phyloP scores from a whole-genome alignment of 2,888 invertebrate species.

The Carabus problematicus region DNA sequence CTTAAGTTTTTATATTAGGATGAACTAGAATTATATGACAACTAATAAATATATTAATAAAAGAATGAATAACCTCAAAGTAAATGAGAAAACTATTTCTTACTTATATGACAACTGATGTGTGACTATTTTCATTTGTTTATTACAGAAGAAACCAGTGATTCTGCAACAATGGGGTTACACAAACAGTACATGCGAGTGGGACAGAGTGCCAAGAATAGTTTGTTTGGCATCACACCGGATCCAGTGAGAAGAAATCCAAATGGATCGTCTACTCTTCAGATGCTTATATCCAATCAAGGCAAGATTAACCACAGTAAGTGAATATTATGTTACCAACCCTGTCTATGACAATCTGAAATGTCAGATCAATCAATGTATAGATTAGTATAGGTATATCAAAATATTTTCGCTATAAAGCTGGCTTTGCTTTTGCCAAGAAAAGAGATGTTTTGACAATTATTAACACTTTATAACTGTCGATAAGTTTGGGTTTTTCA shows the following conservation, averaged over 20 bases:
- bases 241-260: slow-evolving; percentile 57
- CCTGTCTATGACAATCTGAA: no score
- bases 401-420: no score
- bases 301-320: slow-evolving; percentile 79
- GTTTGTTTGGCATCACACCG: slow-evolving; percentile 66
- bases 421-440: no score
- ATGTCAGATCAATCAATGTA: no score
- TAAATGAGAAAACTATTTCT: background rate
- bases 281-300: slow-evolving; percentile 82
- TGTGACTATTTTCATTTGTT: slow-evolving; percentile 36
- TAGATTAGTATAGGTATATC: no score
- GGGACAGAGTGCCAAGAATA: slow-evolving; percentile 75
- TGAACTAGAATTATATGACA: no score
- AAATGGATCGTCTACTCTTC: slow-evolving; percentile 73
- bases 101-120: slow-evolving; percentile 5
- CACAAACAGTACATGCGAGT: slow-evolving; percentile 82
- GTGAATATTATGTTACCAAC: slow-evolving; percentile 56
- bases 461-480: no score
- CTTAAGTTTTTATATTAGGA: no score
- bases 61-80: no score
- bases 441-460: no score
- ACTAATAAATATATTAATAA: no score
- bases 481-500: no score
- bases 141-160: slow-evolving; percentile 49
- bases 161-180: slow-evolving; percentile 65